Conservation (phyloP, 2,888 invertebrate genomes). For the Galerucella calmariensis region DNA sequence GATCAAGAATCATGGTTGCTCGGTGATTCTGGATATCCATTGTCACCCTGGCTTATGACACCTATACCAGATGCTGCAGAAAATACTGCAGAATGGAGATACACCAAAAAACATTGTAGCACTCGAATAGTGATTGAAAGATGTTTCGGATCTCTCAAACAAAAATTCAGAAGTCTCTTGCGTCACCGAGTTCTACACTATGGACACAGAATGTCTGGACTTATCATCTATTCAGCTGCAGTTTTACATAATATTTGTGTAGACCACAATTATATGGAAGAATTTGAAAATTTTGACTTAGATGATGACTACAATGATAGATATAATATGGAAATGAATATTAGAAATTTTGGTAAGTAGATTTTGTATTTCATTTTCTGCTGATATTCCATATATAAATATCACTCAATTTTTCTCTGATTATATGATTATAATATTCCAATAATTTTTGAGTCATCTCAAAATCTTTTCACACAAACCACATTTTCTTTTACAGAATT, state of each 20-base stretch:
- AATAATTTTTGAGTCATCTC: background rate
- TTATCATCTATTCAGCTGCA: conserved; percentile 13
- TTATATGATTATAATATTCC: too few species aligned
- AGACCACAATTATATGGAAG: conserved; percentile 1
- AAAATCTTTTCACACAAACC: background rate
- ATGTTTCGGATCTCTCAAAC: conserved; percentile 10
- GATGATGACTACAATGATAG: background rate
- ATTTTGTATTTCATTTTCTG: too few species aligned
- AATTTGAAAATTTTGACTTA: background rate
- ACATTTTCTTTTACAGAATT: conserved; percentile 10
- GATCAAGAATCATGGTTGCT: too few species aligned
- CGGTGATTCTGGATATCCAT: too few species aligned
- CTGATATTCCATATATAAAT: too few species aligned
- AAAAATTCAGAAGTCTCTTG: conserved; percentile 15
- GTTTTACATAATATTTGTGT: conserved; percentile 15
- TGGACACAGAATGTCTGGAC: conserved; percentile 15
- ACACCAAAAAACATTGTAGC: conserved; percentile 7
- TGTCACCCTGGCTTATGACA: too few species aligned
- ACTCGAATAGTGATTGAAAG: background rate
- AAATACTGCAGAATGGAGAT: conserved; percentile 6
- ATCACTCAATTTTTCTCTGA: too few species aligned
- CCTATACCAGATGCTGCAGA: too few species aligned
- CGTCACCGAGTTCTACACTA: conserved; percentile 17
- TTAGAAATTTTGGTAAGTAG: too few species aligned
- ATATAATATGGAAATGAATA: too few species aligned